Conservation (phyloP, 2,888 invertebrate genomes). For the Drosophila flavopinicola region DNA sequence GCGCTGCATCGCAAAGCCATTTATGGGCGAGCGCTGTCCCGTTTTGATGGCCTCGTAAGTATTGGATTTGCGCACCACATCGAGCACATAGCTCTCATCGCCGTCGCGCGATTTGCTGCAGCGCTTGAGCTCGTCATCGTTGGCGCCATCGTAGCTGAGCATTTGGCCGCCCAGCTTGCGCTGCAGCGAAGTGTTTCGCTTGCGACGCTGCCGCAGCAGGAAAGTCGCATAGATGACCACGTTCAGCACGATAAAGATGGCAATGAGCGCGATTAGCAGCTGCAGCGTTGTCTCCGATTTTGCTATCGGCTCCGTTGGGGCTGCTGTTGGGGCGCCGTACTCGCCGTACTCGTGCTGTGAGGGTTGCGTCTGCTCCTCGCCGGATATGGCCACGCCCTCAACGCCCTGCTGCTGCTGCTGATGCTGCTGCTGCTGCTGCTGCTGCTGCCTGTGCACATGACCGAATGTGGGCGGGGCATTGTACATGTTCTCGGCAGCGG, state of each 20-base stretch:
- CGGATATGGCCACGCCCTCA: conserved; percentile 17
- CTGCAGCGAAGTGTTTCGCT: conserved; percentile 68
- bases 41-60: conserved; percentile 83
- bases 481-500: conserved; percentile 82
- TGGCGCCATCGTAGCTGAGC: conserved; percentile 82
- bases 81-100: conserved; percentile 83
- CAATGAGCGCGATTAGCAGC: conserved; percentile 87
- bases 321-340: conserved; percentile 4
- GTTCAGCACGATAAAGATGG: conserved; percentile 90
- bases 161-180: conserved; percentile 82
- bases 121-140: conserved; percentile 83
- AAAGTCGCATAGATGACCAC: conserved; percentile 84
- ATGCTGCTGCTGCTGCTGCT: conserved; percentile 17
- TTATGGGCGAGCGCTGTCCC: conserved; percentile 83
- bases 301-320: conserved; percentile 83
- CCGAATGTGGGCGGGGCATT: conserved; percentile 84
- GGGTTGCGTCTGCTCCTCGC: conserved; percentile 34
- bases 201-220: conserved; percentile 80
- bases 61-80: conserved; percentile 82
- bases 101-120: conserved; percentile 81
- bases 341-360: conserved; percentile 40
- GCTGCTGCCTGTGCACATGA: conserved; percentile 58
- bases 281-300: conserved; percentile 87
- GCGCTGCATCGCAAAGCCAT: conserved; percentile 88
- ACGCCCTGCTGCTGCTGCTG: conserved; percentile 19